phyloP scores from a whole-genome alignment of 2,888 invertebrate genomes.

The Endotricha flammealis region DNA sequence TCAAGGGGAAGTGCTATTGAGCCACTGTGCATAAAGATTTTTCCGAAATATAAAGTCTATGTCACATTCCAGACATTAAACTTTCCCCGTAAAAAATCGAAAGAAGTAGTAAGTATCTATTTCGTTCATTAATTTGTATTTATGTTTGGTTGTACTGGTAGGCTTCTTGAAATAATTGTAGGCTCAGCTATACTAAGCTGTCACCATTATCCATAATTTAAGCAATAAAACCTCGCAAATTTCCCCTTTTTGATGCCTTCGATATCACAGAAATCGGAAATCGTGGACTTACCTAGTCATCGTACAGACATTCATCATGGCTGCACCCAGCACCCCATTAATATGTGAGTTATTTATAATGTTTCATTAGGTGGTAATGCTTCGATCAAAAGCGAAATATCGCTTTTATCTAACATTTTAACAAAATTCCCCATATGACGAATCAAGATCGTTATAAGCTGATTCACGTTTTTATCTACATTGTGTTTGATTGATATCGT shows the following conservation, averaged over 20 bases:
- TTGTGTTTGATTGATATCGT: conserved; percentile 12
- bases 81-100: too few relatives aligned
- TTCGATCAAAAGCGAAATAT: conserved; percentile 28
- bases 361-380: conserved; percentile 73
- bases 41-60: too few relatives aligned
- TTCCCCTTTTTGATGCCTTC: conserved; percentile 31
- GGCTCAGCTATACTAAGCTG: too few relatives aligned
- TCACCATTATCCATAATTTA: too few relatives aligned
- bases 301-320: conserved; percentile 62
- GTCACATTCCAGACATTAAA: too few relatives aligned
- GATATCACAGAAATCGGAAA: conserved; percentile 55
- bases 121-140: too few relatives aligned
- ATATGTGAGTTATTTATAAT: conserved; percentile 68
- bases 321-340: conserved; percentile 68
- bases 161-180: too few relatives aligned
- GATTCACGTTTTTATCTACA: conserved; percentile 17
- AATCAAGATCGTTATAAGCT: conserved; percentile 18
- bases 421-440: conserved; percentile 22
- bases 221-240: conserved; percentile 23
- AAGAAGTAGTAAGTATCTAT: too few relatives aligned
- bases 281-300: conserved; percentile 61
- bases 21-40: too few relatives aligned
- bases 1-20: too few relatives aligned
- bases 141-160: too few relatives aligned
- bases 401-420: conserved; percentile 22